Evolutionary conservation across 2,113 vertebrate genomes (phyloP), one percentile per base, ranked within the genome.

Genomic region (Okapia johnstoni): DNA sequence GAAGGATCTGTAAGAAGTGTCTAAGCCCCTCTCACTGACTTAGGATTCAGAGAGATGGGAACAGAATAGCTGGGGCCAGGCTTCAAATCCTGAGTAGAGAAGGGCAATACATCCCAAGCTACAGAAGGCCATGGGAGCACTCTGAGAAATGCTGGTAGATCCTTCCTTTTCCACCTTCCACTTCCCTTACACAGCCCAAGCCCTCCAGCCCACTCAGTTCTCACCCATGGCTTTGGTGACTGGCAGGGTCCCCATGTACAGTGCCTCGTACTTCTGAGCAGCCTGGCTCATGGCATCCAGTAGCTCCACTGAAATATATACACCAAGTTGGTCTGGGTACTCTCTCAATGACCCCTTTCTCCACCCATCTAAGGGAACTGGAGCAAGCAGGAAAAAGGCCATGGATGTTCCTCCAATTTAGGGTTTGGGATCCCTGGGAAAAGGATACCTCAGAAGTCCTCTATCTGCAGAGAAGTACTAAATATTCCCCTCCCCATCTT

Each of bases 171-270:
- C 92, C 89, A 88, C 66, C 60, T 93, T 89, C 57, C 43, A 76
- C 81, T 60, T 54, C 48, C 33, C 70, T 55, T 70, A 46, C 54
- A 25, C 40, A 88, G 19, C 60, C 58, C 28, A 36, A 40, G 13
- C 55, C 33, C 50, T 36, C 26, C 48, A 95, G 50, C 14, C 48
- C 43, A 11, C 55, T 92, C 36, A 77, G 50, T 97, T 54, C 99
- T 99, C 96, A 99, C 99, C 99, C 99, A 99, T 99, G 70, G 99
- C 99, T 98, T 99, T 99, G 97, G 99, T 99, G 97, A 99, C 99
- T 0, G 99, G 99, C 94, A 99, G 98, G 97, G 98, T 99, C 58
- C 99, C 99, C 0, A 99, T 98, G 96, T 99, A 99, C 88, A 99
- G 98, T 11, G 99, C 99, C 63, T 99, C 99, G 7, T 99, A 99